phyloP scores from a whole-genome alignment of 2,888 invertebrate species.

The Hypolimnas misippus region DNA sequence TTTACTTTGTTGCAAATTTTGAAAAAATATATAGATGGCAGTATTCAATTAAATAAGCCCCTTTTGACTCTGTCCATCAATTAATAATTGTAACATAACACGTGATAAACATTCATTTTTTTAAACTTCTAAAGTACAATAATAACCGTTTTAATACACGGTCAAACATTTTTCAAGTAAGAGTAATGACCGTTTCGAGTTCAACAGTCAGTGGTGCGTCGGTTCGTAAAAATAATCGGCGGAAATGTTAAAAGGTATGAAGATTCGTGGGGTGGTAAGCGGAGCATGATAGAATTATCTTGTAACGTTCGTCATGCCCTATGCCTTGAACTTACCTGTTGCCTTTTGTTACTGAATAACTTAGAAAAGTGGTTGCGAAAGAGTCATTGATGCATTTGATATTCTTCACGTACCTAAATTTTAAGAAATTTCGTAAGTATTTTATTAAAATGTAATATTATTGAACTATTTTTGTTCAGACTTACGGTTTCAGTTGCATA shows the following conservation, averaged over 20 bases:
- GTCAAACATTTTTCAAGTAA: slow-evolving; percentile 37
- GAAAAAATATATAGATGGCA: too few species aligned
- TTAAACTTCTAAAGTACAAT: neutral
- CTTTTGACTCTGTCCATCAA: too few species aligned
- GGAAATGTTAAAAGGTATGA: slow-evolving; percentile 57
- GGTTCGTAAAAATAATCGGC: slow-evolving; percentile 63
- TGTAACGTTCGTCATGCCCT: slow-evolving; percentile 45
- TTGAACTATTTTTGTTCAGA: too few species aligned
- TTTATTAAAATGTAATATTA: too few species aligned
- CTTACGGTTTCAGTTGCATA: too few species aligned
- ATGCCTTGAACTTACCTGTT: slow-evolving; percentile 31
- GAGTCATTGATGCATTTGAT: too few species aligned
- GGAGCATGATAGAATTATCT: slow-evolving; percentile 60
- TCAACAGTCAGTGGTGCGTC: slow-evolving; percentile 70
- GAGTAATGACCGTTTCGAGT: slow-evolving; percentile 42
- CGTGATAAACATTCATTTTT: neutral
- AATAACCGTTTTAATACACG: slow-evolving; percentile 10
- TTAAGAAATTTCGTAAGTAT: too few species aligned
- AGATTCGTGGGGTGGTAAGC: slow-evolving; percentile 72
- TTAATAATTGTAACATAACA: neutral
- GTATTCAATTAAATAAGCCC: too few species aligned
- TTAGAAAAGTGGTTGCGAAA: neutral
- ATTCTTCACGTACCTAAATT: too few species aligned
- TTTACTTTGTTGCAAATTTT: too few species aligned
- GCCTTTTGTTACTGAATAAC: neutral